Evolutionary conservation across 1,140 invertebrate species (phyloP).

Genomic region (Vanessa atalanta): DNA sequence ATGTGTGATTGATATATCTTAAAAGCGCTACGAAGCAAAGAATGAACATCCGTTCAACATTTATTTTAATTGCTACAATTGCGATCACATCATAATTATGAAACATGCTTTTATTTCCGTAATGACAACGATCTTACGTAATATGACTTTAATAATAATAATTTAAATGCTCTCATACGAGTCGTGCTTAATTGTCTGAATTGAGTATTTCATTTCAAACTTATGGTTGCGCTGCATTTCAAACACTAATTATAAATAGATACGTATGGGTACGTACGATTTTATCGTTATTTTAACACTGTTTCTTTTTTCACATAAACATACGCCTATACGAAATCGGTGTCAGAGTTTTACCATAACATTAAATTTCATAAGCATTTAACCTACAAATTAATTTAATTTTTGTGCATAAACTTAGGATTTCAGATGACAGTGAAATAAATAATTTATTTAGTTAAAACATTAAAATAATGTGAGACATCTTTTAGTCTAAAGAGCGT

Average conservation of each 20-base stretch:
- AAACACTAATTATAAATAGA: neutral
- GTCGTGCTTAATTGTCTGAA: neutral
- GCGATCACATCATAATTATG: slow-evolving; percentile 20
- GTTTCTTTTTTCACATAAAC: too few species aligned
- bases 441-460: neutral
- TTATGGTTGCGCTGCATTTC: neutral
- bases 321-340: too few species aligned
- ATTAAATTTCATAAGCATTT: too few species aligned
- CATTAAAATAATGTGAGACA: neutral
- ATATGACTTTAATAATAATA: slow-evolving; percentile 10
- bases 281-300: too few species aligned
- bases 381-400: neutral
- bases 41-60: slow-evolving; percentile 2
- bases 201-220: neutral
- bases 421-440: neutral
- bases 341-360: too few species aligned
- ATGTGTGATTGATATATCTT: neutral
- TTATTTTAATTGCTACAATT: slow-evolving; percentile 30
- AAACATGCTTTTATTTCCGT: slow-evolving; percentile 11
- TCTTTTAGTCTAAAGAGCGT: neutral
- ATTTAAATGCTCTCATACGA: neutral
- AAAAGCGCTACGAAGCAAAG: neutral
- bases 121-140: slow-evolving; percentile 18
- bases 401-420: neutral
- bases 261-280: neutral